Base-by-base conservation (phyloP, 2,113 vertebrate genomes). In the Micromys minutus region DNA sequence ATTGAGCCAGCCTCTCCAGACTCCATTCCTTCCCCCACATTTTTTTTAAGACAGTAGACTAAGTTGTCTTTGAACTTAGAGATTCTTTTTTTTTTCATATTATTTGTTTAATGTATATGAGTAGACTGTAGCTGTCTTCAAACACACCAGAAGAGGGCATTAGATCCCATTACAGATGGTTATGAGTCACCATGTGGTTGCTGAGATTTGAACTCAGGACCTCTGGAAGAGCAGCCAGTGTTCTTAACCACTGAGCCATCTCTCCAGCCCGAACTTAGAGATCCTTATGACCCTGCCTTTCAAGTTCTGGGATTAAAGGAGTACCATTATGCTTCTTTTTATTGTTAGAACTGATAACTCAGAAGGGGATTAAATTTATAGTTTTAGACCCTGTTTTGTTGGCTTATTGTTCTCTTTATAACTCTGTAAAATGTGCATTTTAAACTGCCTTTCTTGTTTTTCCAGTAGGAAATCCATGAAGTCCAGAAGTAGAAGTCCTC, bases 401-500 rank as follows among this genome's bases (percentile, higher is more conserved):
- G 9, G 61, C 90, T 4, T 95, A 0, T 92, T 96, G 89, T 94
- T 2, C 36, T 95, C 26, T 24, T 63, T 67, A 2, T 89, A 17
- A 90, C 94, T 50, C 17, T 94, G 5, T 89, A 55, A 50, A 42
- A 55, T 89, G 19, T 93, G 7, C 36, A 93, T 97, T 91, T 92
- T 81, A 95, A 95, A 77, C 9, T 90, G 34, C 5, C 42, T 72
- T 61, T 97, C 87, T 8, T 0, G 83, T 96, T 83, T 86, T 97
- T 90, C 63, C 96, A 89, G 0, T 97, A 99, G 99, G 95, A 99
- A 99, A 84, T 99, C 99, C 0, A 99, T 98, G 55, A 99, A 99
- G 87, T 99, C 99, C 55, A 99, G 99, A 94, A 99, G 99, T 96
- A 98, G 99, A 88, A 99, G 99, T 39, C 99, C 99, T 12, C 97